phyloP scores from a whole-genome alignment of 2,113 vertebrate genomes.

The Ciconia boyciana region DNA sequence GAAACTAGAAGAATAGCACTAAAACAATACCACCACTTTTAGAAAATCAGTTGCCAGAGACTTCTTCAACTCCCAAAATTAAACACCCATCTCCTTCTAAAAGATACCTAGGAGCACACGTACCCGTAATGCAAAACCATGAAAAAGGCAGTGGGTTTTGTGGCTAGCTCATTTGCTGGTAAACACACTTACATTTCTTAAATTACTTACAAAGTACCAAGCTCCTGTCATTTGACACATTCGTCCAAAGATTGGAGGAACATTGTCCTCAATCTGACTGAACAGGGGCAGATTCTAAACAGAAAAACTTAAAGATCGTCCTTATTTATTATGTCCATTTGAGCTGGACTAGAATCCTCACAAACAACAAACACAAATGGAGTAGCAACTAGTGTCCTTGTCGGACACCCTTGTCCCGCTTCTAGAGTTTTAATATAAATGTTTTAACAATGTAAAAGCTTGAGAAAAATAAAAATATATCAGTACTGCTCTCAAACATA shows the following conservation, averaged over 20 bases:
- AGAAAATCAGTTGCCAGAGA: neutral
- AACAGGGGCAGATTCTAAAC: neutral
- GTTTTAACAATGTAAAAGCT: neutral
- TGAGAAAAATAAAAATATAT: neutral
- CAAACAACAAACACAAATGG: neutral
- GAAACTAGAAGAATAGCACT: neutral
- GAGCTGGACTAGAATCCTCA: neutral
- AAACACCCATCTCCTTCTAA: neutral
- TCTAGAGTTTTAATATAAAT: neutral
- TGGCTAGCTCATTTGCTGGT: neutral
- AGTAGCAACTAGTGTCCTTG: neutral
- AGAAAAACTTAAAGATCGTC: neutral
- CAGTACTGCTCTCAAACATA: neutral
- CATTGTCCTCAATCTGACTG: neutral
- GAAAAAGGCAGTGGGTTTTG: neutral
- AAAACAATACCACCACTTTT: neutral
- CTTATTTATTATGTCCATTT: neutral
- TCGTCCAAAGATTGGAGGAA: neutral
- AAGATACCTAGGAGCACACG: neutral
- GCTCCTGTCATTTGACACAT: neutral
- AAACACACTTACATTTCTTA: neutral
- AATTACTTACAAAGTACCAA: neutral
- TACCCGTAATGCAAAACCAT: neutral
- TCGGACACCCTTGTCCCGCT: neutral
- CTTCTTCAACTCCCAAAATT: neutral